Evolutionary conservation across 2,113 vertebrate species (phyloP).

Genomic region (Myotis lucifugus): DNA sequence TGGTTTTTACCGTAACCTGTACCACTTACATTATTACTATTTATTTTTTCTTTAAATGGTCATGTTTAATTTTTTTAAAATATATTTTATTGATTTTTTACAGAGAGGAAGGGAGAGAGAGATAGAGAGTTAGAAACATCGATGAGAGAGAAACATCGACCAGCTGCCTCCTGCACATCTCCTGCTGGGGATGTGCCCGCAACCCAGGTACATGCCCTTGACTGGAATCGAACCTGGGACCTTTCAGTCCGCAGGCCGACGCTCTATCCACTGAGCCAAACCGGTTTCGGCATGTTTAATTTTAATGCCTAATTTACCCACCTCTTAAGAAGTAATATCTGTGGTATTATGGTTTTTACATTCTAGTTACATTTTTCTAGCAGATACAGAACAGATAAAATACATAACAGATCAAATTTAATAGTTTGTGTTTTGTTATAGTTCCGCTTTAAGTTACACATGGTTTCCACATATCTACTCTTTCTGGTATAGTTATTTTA

Average conservation of each 20-base stretch:
- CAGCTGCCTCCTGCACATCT: too few relatives aligned
- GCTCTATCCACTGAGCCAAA: too few relatives aligned
- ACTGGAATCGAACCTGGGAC: too few relatives aligned
- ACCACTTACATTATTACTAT: not conserved
- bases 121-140: too few relatives aligned
- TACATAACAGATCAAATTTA: not conserved
- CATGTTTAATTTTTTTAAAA: not conserved
- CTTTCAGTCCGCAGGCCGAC: too few relatives aligned
- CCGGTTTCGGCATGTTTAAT: not conserved
- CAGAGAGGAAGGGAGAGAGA: too few relatives aligned
- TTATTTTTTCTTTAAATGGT: slow-evolving; percentile 7
- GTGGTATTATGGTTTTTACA: not conserved
- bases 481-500: not conserved
- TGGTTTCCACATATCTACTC: not conserved
- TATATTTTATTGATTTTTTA: too few relatives aligned
- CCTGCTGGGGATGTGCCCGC: too few relatives aligned
- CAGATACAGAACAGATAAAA: not conserved
- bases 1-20: not conserved
- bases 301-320: not conserved
- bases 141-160: too few relatives aligned
- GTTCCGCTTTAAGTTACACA: not conserved
- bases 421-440: not conserved
- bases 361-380: not conserved
- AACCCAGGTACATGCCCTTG: too few relatives aligned
- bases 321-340: not conserved